phyloP scores from a whole-genome alignment of 2,888 invertebrate genomes.

The Tortrix viridana region DNA sequence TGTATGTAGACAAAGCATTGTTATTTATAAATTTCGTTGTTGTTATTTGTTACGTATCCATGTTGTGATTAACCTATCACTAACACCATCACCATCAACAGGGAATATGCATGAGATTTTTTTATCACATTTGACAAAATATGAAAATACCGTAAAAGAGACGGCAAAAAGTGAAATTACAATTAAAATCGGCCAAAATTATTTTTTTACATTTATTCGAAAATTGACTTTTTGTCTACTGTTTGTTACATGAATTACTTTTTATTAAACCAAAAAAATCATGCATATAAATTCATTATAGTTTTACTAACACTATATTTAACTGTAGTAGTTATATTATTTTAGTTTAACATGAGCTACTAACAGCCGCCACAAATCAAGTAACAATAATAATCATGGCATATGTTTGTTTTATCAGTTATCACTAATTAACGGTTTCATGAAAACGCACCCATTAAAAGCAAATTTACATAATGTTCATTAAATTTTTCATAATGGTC shows the following conservation, averaged over 20 bases:
- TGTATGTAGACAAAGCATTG: constrained; percentile 6
- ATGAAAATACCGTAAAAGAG: no score
- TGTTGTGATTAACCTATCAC: neutral
- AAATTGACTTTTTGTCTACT: no score
- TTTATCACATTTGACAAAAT: no score
- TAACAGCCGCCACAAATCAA: neutral
- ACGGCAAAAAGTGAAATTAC: no score
- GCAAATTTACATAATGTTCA: constrained; percentile 11
- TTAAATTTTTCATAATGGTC: constrained; percentile 11
- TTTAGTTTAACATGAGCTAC: neutral
- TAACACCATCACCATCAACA: neutral
- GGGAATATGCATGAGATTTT: no score
- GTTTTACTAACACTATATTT: no score
- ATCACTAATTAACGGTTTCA: constrained; percentile 7
- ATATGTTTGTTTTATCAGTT: constrained; percentile 8
- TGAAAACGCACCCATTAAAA: neutral
- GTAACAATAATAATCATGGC: neutral
- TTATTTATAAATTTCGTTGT: neutral
- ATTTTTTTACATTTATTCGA: no score
- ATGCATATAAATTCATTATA: no score
- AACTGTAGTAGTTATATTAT: no score
- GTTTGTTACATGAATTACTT: no score
- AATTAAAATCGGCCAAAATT: no score
- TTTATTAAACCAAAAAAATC: no score
- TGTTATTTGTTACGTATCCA: neutral